Evolutionary conservation across 2,888 invertebrate species (phyloP), one percentile per base, ranked within the genome.

Genomic region (Sminthurinus aureus): DNA sequence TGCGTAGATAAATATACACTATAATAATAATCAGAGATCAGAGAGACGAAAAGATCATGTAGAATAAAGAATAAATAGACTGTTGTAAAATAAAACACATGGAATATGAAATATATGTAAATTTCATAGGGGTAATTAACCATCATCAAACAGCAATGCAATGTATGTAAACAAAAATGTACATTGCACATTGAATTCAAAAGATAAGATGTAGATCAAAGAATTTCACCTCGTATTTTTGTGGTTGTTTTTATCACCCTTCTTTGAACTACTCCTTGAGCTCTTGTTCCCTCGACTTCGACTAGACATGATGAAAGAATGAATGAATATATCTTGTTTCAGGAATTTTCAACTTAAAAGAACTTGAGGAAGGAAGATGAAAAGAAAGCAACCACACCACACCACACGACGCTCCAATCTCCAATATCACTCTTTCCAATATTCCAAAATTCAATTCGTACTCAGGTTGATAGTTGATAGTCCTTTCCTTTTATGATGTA

Each of bases 261-360:
- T 69, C 67, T 69, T 69, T 18, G n/a, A 20, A 22, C 11, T n/a
- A 69, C 22, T 69, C n/a, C 22, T 69, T 69, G 67, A 3, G 67
- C 67, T 69, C 22, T 69, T 69, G 67, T n/a, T 69, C n/a, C 67
- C 67, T 69, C 67, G 67, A 69, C 67, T 69, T 69, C 20, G 11
- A 69, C 67, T 69, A 11, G 67, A 69, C 67, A 69, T 69, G n/a
- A 18, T 69, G 58, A 58, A 38, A 6, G 38, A 58, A 2, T n/a
- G n/a, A n/a, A n/a, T n/a, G n/a, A n/a, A n/a, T n/a, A n/a, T 58
- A 58, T 58, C 18, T 58, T 18, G 18, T 15, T 15, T 15, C 9
- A 58, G 18, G 18, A 13, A 20, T 22, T 69, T 69, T 1, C 4
- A 22, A 69, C n/a, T 69, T 4, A 69, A n/a, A 22, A 69, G 20